A percentile compares a stretch with the other conserved stretches of the same genome.
These are phyloP conservation scores for Sinelater perroti DNA, from an alignment of 2,888 invertebrate genomes.

Conservation along the genomic window DNA sequence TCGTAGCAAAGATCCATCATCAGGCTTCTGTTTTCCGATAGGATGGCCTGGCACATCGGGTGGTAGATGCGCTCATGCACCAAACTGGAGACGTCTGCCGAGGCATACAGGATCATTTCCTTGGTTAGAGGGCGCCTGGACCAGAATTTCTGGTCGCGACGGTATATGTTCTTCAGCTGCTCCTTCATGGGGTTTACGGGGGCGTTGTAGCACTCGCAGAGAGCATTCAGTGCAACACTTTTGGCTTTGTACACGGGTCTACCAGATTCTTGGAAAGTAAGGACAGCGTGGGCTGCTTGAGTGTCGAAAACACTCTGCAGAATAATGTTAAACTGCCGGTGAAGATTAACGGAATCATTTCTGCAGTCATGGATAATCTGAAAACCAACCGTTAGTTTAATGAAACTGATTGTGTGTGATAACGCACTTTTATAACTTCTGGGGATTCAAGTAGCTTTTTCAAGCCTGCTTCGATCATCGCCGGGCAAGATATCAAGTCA, in stretches of 20 bases:
- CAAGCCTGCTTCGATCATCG: conserved; percentile 82
- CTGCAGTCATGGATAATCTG: conserved; percentile 90
- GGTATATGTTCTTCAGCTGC: conserved; percentile 84
- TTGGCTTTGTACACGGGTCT: conserved; percentile 95
- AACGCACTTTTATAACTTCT: conserved; percentile 77
- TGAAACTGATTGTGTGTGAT: background rate
- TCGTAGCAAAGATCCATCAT: conserved; percentile 88
- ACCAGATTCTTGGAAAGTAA: conserved; percentile 88
- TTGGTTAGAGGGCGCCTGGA: conserved; percentile 86
- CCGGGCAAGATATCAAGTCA: conserved; percentile 86
- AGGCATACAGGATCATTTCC: conserved; percentile 92
- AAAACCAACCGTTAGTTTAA: conserved; percentile 26
- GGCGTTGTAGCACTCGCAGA: conserved; percentile 89
- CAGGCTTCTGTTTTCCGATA: conserved; percentile 74
- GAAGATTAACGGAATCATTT: conserved; percentile 88
- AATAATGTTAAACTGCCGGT: conserved; percentile 84
- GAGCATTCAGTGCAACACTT: conserved; percentile 88
- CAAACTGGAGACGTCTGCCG: conserved; percentile 86
- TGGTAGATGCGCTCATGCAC: conserved; percentile 86
- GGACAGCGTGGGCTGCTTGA: conserved; percentile 84
- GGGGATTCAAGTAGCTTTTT: conserved; percentile 82
- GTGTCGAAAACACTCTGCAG: conserved; percentile 90
- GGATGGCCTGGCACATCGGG: conserved; percentile 75
- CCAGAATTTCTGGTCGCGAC: conserved; percentile 86
- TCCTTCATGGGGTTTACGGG: conserved; percentile 92